These are phyloP conservation scores for Drosophila mulleri DNA, from an alignment of 2,888 invertebrate species.

Conservation along the genomic window DNA sequence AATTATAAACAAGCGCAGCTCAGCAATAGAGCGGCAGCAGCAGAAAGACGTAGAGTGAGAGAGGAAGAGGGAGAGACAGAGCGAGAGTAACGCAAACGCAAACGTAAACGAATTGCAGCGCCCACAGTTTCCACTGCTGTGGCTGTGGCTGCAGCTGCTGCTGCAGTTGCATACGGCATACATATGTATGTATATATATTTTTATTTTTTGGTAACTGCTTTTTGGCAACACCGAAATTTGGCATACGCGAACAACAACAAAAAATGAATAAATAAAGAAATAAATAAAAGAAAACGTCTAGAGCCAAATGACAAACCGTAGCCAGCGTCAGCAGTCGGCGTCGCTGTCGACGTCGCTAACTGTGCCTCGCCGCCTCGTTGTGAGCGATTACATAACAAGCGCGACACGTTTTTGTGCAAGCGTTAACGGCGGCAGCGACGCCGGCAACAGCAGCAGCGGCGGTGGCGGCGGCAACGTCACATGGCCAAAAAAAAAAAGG, in stretches of 20 bases:
- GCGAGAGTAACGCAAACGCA: constrained; percentile 12
- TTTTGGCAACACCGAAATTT: constrained; percentile 62
- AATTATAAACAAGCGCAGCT: constrained; percentile 71
- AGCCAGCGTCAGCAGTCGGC: constrained; percentile 24
- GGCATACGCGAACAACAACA: constrained; percentile 35
- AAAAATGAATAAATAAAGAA: constrained; percentile 26
- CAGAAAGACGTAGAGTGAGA: constrained; percentile 3
- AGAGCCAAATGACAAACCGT: constrained; percentile 55
- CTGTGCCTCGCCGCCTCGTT: constrained; percentile 25
- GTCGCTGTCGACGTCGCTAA: constrained; percentile 13
- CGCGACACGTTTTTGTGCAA: constrained; percentile 63
- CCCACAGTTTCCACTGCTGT: constrained; percentile 53
- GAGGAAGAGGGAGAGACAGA: background rate
- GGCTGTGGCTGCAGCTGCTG: background rate
- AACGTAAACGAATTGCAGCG: constrained; percentile 51
- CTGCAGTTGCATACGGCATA: constrained; percentile 47
- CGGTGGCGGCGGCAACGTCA: constrained; percentile 48
- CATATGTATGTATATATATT: constrained; percentile 19
- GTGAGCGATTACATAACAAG: constrained; percentile 59
- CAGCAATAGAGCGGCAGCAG: constrained; percentile 15
- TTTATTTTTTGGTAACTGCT: constrained; percentile 45
- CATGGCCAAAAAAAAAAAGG: constrained; percentile 69
- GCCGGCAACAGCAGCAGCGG: constrained; percentile 2
- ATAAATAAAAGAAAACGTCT: constrained; percentile 58
- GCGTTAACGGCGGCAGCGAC: constrained; percentile 23